phyloP scores from a whole-genome alignment of 2,888 invertebrate genomes.

The Periphyllus acericola region DNA sequence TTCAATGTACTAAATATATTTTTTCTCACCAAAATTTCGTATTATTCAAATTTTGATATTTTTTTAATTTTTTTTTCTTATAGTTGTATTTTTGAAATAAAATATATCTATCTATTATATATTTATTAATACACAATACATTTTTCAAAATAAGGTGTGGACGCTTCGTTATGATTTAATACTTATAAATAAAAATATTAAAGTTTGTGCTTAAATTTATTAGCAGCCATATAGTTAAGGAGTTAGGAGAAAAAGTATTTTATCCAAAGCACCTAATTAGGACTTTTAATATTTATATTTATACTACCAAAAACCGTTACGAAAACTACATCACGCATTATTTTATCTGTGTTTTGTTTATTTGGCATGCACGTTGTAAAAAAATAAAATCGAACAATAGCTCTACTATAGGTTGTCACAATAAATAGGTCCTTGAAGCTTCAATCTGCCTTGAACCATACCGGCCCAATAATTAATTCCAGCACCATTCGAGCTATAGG shows the following conservation, averaged over 20 bases:
- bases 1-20: too few relatives aligned
- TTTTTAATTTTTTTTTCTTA: too few relatives aligned
- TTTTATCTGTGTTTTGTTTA: slow-evolving; percentile 43
- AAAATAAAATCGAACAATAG: slow-evolving; percentile 53
- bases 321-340: slow-evolving; percentile 44
- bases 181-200: too few relatives aligned
- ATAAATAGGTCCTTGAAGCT: slow-evolving; percentile 60
- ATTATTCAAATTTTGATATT: too few relatives aligned
- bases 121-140: too few relatives aligned
- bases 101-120: too few relatives aligned
- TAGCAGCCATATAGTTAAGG: too few relatives aligned
- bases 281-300: not conserved
- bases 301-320: slow-evolving; percentile 45
- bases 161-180: too few relatives aligned
- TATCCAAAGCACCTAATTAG: not conserved
- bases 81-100: too few relatives aligned
- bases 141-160: too few relatives aligned
- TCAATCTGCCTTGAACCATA: slow-evolving; percentile 61
- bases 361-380: slow-evolving; percentile 40
- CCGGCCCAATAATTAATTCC: slow-evolving; percentile 61
- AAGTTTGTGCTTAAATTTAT: too few relatives aligned
- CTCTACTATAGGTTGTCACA: slow-evolving; percentile 47
- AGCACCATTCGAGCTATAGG: slow-evolving; percentile 46
- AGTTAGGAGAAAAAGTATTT: not conserved
- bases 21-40: too few relatives aligned